Percentiles rank a stretch among this genome's conserved stretches.
Conservation (phyloP, 2,797 vertebrate species). For the Benthosema pterotum region DNA sequence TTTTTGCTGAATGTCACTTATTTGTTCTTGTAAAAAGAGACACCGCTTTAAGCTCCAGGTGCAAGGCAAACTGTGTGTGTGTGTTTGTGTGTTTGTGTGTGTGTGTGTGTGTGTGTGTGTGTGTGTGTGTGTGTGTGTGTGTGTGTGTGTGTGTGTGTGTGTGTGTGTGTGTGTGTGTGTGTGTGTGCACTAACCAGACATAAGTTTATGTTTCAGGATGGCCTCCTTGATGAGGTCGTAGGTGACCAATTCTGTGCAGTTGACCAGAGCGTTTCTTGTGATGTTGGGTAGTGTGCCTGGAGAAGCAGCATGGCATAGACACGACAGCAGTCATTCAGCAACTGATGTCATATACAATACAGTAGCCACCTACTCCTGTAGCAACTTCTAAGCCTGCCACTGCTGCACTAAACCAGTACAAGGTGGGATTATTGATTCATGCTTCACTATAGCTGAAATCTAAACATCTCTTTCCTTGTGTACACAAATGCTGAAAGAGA, state of each 20-base stretch:
- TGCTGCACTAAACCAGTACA: too few species aligned
- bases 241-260: conserved; percentile 89
- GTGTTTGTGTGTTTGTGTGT: too few species aligned
- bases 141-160: background rate
- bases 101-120: too few species aligned
- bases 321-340: background rate
- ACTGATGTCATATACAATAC: background rate
- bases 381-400: too few species aligned
- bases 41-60: too few species aligned
- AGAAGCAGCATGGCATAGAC: conserved; percentile 3
- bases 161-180: background rate
- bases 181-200: conserved; percentile 80
- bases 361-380: background rate
- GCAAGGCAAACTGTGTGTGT: too few species aligned
- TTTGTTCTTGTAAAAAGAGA: too few species aligned
- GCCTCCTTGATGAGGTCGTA: conserved; percentile 90
- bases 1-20: too few species aligned
- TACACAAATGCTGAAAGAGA: too few species aligned
- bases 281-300: conserved; percentile 89
- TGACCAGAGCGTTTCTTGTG: conserved; percentile 87
- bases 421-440: too few species aligned
- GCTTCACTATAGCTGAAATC: too few species aligned
- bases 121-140: conserved; percentile 8
- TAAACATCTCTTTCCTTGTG: too few species aligned
- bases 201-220: conserved; percentile 80